phyloP scores from a whole-genome alignment of 2,797 vertebrate genomes.

The Molossus alvarezi region DNA sequence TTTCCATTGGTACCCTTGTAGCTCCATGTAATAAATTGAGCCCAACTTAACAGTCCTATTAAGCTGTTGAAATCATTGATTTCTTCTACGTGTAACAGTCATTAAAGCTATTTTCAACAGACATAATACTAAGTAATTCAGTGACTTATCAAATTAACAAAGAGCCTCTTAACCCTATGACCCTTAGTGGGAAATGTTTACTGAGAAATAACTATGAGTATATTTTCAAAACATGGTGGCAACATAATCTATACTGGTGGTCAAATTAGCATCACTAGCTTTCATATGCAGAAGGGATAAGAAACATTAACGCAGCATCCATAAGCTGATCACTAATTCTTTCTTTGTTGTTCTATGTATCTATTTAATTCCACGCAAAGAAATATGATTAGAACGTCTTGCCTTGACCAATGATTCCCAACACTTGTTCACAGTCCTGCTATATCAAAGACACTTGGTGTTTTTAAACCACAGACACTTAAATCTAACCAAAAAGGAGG shows the following conservation, averaged over 20 bases:
- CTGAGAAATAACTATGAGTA: constrained; percentile 70
- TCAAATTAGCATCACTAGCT: constrained; percentile 69
- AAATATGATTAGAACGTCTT: not conserved
- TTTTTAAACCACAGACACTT: not conserved
- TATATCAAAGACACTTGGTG: not conserved
- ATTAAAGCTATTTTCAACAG: constrained; percentile 80
- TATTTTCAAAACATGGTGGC: constrained; percentile 65
- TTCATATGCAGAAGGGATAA: constrained; percentile 8
- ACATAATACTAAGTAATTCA: constrained; percentile 77
- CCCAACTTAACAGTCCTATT: constrained; percentile 63
- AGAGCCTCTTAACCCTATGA: constrained; percentile 72
- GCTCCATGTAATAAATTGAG: constrained; percentile 71
- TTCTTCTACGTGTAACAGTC: constrained; percentile 73
- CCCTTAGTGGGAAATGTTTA: constrained; percentile 67
- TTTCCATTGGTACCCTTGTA: constrained; percentile 60
- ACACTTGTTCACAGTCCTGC: not conserved
- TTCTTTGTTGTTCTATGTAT: constrained; percentile 44
- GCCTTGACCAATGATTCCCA: not conserved
- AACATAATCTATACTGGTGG: not conserved
- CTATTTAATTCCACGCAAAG: not conserved
- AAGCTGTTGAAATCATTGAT: constrained; percentile 83
- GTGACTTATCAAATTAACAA: constrained; percentile 82
- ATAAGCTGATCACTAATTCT: not conserved
- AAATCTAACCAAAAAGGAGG: not conserved
- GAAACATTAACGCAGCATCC: constrained; percentile 52